A percentile compares a stretch with the other conserved stretches of the same genome.
Evolutionary conservation across 2,797 vertebrate genomes (phyloP).

Genomic region (Pteropus rufus): DNA sequence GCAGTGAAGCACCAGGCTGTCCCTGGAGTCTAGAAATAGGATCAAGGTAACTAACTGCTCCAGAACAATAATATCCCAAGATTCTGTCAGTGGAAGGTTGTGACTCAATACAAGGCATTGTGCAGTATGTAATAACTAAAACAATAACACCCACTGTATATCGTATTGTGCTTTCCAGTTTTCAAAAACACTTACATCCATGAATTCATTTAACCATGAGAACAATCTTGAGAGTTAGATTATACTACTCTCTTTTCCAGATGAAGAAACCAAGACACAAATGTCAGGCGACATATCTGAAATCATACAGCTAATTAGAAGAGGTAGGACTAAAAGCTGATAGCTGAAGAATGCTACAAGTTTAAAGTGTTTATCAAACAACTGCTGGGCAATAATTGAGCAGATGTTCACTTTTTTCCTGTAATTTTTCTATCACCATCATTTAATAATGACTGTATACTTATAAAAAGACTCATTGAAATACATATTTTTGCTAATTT

Average conservation of each 20-base stretch:
- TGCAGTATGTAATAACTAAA: neutral
- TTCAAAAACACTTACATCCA: neutral
- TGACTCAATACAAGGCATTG: neutral
- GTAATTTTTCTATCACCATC: neutral
- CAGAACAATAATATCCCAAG: neutral
- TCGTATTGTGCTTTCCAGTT: neutral
- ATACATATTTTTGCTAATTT: neutral
- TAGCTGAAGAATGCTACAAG: neutral
- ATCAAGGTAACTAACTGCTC: constrained; percentile 38
- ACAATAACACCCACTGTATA: accelerated
- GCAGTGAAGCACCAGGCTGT: constrained; percentile 45
- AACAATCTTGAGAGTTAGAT: neutral
- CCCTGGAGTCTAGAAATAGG: constrained; percentile 49
- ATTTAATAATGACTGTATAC: neutral
- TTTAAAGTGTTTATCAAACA: neutral
- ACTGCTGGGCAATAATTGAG: neutral
- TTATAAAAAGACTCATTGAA: neutral
- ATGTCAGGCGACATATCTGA: neutral
- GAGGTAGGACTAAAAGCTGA: neutral
- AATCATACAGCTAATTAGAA: neutral
- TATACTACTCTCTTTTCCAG: neutral
- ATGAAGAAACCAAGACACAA: neutral
- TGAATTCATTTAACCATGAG: neutral
- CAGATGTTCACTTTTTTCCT: neutral
- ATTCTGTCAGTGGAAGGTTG: neutral